Evolutionary conservation across 2,797 vertebrate genomes (phyloP).

Genomic region (Thripadectes ignobilis): DNA sequence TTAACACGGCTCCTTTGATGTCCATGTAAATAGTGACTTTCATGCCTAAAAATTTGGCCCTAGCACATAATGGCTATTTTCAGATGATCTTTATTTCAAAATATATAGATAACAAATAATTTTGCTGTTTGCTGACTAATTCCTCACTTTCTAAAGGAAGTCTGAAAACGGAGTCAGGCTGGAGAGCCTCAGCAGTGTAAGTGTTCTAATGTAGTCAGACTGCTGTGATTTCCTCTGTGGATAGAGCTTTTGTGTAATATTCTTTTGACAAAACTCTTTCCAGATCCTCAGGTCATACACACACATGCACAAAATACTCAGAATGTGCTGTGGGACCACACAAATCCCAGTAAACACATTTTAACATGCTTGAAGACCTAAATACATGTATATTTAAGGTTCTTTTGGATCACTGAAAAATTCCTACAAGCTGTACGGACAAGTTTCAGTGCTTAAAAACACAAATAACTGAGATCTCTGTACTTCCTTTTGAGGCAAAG

Average conservation of each 20-base stretch:
- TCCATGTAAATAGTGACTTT: not conserved
- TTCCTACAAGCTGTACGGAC: not conserved
- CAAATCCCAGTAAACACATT: not conserved
- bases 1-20: not conserved
- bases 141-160: not conserved
- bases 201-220: not conserved
- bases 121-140: not conserved
- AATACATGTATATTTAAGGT: not conserved
- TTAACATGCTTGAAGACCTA: not conserved
- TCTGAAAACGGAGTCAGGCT: not conserved
- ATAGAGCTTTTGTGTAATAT: not conserved
- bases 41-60: not conserved
- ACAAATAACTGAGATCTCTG: not conserved
- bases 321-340: not conserved
- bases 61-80: not conserved
- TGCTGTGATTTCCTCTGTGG: not conserved
- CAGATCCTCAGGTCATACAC: not conserved
- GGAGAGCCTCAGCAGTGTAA: not conserved
- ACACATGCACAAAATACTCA: not conserved
- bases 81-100: not conserved
- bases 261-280: not conserved
- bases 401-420: not conserved
- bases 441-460: not conserved
- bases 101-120: not conserved
- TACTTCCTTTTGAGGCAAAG: not conserved